phyloP scores from a whole-genome alignment of 1,140 invertebrate genomes.

The Bombus difficillimus region DNA sequence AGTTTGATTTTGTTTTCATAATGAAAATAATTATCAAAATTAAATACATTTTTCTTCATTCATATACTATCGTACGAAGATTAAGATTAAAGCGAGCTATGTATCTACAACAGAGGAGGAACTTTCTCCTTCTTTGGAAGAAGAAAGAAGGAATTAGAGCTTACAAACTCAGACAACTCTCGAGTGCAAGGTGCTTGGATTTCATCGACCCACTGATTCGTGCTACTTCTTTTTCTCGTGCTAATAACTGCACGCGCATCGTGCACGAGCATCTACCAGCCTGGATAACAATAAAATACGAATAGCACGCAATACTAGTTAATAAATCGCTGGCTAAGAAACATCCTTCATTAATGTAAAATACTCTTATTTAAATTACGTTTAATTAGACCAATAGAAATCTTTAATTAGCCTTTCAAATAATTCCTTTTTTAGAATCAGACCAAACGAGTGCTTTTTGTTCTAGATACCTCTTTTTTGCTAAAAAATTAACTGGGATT shows the following conservation, averaged over 20 bases:
- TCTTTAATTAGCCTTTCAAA: neutral
- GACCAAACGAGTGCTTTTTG: neutral
- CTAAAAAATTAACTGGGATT: neutral
- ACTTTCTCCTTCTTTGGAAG: slow-evolving; percentile 62
- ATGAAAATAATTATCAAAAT: no score
- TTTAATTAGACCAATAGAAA: neutral
- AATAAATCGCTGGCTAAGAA: neutral
- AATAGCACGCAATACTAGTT: slow-evolving; percentile 4
- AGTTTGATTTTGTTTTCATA: neutral
- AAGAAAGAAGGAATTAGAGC: slow-evolving; percentile 57
- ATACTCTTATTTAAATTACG: neutral
- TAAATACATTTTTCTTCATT: neutral
- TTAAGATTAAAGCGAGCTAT: neutral
- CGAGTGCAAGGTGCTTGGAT: slow-evolving; percentile 58
- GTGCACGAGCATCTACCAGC: neutral
- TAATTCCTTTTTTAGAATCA: neutral
- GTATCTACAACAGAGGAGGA: neutral
- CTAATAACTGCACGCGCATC: slow-evolving; percentile 40
- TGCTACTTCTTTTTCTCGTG: slow-evolving; percentile 55
- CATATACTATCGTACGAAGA: neutral
- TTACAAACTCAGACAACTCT: slow-evolving; percentile 58
- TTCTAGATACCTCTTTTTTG: neutral
- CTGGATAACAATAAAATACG: slow-evolving; percentile 25
- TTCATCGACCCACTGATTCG: slow-evolving; percentile 67
- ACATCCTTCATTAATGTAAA: neutral